Evolutionary conservation across 2,888 invertebrate species (phyloP), one percentile per base, ranked within the genome.

Genomic region (Pristionchus japonicus): DNA sequence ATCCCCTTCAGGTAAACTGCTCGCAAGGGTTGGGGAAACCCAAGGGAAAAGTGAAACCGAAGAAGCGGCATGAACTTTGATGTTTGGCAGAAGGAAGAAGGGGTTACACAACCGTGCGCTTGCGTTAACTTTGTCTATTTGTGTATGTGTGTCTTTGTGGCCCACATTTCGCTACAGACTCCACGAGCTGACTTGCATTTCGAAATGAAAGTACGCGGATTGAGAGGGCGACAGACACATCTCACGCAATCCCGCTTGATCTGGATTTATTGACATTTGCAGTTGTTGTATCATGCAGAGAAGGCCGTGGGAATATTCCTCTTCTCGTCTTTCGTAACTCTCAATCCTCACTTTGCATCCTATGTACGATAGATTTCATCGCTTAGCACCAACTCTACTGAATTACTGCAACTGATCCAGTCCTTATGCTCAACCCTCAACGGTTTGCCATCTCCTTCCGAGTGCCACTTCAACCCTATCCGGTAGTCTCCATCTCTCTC

Each of bases 391-490:
- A 34, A 64, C 3, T 31, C 17, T 31, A 11, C 31, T 17, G 13
- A 27, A 27, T 64, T 64, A 31, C 31, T 64, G 31, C 64, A 64
- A 64, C 31, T 64, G 31, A 64, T 64, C 64, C 64, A 64, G 64
- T 64, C 64, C 52, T 15, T 3, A 23, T 57, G 52, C 31, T 64
- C 64, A 57, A 57, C 31, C 27, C 34, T 3, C 4, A 0, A 34
- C 37, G 37, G 70, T 70, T 70, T 70, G 70, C 37, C 70, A n/a
- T n/a, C 52, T 57, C 7, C 57, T 57, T 57, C 57, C 57, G 57
- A 57, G 74, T 40, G 20, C 43, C 77, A 77, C 77, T 77, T 77
- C 43, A 57, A 77, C 77, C 47, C 43, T 77, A 47, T 77, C 77
- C 77, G 77, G 43, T 77, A 77, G n/a, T 13, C 43, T 77, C 43